Conservation (phyloP, 2,113 vertebrate species). For the Aegithalos caudatus region DNA sequence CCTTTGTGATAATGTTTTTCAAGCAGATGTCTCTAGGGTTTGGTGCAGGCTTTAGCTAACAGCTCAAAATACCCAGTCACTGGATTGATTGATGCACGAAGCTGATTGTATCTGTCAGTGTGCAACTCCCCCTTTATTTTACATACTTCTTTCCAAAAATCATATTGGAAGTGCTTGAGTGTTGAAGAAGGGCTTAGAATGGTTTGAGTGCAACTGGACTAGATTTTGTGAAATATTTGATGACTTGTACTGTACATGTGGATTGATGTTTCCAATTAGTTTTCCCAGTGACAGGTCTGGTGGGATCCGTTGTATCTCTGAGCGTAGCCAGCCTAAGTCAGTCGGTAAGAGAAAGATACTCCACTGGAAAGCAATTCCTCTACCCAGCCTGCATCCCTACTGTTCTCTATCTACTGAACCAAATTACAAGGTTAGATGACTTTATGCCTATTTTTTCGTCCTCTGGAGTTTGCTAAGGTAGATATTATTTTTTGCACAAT, state of each 20-base stretch:
- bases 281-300: background rate
- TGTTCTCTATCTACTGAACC: background rate
- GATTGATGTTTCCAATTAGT: background rate
- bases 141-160: background rate
- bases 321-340: background rate
- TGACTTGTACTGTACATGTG: background rate
- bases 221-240: background rate
- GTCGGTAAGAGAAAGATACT: background rate
- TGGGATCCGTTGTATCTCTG: background rate
- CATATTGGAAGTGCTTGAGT: background rate
- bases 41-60: background rate
- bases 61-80: background rate
- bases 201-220: background rate
- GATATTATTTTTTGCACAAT: background rate
- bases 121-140: background rate
- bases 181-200: background rate
- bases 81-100: background rate
- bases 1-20: background rate
- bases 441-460: background rate
- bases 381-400: background rate
- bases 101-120: background rate
- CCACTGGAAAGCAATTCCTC: background rate
- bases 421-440: background rate
- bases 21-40: background rate
- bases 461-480: background rate